Conservation (phyloP, 2,113 vertebrate genomes). For the Butorides virescens region DNA sequence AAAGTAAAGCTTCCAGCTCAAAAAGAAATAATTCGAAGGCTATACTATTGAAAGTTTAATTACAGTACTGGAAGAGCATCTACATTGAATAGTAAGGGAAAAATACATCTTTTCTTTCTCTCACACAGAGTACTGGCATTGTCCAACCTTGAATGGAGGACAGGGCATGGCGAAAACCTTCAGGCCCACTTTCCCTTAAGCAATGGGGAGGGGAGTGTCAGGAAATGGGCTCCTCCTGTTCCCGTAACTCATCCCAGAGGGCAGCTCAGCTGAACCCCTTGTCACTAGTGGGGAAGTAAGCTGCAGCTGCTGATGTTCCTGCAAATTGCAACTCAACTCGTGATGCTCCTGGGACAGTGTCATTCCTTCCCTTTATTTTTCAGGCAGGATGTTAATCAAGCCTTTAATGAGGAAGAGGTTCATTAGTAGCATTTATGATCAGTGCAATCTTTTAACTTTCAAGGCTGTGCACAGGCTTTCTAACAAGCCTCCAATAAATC, state of each 20-base stretch:
- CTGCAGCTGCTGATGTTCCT: neutral
- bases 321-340: constrained; percentile 11
- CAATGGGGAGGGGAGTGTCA: neutral
- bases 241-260: neutral
- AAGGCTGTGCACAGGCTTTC: neutral
- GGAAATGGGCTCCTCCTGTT: neutral
- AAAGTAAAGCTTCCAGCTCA: neutral
- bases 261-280: neutral
- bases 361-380: constrained; percentile 19
- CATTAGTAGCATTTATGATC: neutral
- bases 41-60: neutral
- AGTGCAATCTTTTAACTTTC: neutral
- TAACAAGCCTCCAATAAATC: neutral
- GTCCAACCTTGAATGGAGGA: neutral
- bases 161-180: neutral
- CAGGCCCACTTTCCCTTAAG: neutral
- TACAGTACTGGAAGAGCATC: neutral
- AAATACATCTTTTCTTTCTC: neutral
- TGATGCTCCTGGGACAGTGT: neutral
- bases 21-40: neutral
- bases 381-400: constrained; percentile 17
- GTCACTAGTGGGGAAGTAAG: constrained; percentile 12
- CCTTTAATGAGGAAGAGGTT: neutral
- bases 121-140: neutral
- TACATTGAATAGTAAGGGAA: neutral